Conservation (phyloP, 64 coral and sea anemone species). For the Montipora foliosa region DNA sequence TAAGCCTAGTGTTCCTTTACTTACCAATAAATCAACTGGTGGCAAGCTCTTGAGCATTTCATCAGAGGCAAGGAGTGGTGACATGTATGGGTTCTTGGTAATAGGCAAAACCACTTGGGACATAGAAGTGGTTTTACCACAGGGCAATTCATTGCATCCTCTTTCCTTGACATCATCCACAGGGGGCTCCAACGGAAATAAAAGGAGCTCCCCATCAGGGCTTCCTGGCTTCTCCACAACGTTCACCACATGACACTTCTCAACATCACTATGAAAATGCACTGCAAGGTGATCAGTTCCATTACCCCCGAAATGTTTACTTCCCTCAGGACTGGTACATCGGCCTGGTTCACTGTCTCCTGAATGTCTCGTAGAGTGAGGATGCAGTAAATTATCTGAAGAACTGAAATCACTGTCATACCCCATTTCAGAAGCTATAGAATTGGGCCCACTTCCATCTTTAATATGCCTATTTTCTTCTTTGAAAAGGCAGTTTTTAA, state of each 20-base stretch:
- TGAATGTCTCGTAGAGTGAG: constrained; percentile 16
- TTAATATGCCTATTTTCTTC: not conserved
- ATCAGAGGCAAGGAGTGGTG: constrained; percentile 88
- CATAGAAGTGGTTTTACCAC: constrained; percentile 60
- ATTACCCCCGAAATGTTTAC: constrained; percentile 16
- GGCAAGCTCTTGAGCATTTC: constrained; percentile 84
- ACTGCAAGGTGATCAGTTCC: constrained; percentile 50
- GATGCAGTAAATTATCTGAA: not conserved
- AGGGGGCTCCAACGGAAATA: constrained; percentile 40
- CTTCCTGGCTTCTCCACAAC: constrained; percentile 45
- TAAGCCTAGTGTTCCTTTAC: not conserved
- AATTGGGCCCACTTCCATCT: not conserved
- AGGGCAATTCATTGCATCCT: not conserved
- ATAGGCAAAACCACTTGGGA: constrained; percentile 82
- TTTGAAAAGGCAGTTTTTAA: not conserved
- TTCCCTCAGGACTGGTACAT: constrained; percentile 3
- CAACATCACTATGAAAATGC: constrained; percentile 53
- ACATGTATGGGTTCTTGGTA: constrained; percentile 93
- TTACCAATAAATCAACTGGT: constrained; percentile 98
- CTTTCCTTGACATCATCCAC: constrained; percentile 7
- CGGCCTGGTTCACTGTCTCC: constrained; percentile 1
- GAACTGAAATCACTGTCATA: constrained; percentile 2
- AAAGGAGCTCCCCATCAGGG: constrained; percentile 41
- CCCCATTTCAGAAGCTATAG: not conserved
- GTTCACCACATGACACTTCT: constrained; percentile 64